Percentiles rank a stretch among this genome's conserved stretches.
Conservation (phyloP, 2,797 vertebrate species). For the Cryptoprocta ferox region DNA sequence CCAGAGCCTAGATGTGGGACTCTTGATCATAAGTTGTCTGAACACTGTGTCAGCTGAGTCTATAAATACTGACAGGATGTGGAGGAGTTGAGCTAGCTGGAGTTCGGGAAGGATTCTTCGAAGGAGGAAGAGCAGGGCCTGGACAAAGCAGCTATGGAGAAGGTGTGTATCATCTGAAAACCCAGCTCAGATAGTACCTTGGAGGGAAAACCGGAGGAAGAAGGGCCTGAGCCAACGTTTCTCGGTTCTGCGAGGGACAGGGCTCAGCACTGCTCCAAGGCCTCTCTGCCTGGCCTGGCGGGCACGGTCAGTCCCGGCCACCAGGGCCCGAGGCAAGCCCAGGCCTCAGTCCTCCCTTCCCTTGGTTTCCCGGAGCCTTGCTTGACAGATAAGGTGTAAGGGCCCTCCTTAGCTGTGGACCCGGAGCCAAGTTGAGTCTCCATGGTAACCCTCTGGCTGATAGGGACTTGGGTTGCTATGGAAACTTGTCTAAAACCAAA, state of each 20-base stretch:
- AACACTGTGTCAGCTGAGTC: neutral
- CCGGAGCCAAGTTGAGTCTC: constrained; percentile 86
- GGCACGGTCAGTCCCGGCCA: neutral
- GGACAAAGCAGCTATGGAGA: neutral
- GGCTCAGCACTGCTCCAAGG: neutral
- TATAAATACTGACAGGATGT: too few relatives aligned
- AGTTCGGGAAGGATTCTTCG: neutral
- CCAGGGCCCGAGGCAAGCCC: neutral
- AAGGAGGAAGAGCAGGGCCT: neutral
- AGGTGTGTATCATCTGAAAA: too few relatives aligned
- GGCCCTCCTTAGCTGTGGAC: constrained; percentile 75
- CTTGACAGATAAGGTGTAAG: constrained; percentile 9
- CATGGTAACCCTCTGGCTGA: constrained; percentile 88
- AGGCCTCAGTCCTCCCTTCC: neutral
- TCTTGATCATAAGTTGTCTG: too few relatives aligned
- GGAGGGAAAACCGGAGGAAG: neutral
- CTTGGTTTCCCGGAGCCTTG: neutral
- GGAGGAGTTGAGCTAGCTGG: neutral
- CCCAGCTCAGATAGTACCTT: neutral
- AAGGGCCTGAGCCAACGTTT: neutral
- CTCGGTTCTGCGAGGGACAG: neutral
- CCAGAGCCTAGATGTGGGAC: neutral
- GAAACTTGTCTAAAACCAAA: constrained; percentile 82
- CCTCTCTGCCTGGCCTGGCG: neutral
- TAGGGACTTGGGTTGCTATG: constrained; percentile 86